A percentile compares a stretch with the other conserved stretches of the same genome.
phyloP scores from a whole-genome alignment of 1,140 invertebrate genomes.

The Rhizoglyphus robini region DNA sequence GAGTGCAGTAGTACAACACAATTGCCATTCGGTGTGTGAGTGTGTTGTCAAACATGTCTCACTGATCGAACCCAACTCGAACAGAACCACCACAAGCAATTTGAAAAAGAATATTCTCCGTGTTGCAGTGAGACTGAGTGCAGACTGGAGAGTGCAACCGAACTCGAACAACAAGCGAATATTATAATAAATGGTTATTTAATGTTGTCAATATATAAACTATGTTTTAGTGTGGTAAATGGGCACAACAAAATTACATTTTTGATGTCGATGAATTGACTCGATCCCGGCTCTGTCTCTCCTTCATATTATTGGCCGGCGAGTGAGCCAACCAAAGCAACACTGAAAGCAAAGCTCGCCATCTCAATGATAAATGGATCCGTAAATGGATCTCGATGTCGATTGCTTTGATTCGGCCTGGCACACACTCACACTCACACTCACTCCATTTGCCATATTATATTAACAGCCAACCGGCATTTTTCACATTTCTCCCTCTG shows the following conservation, averaged over 20 bases:
- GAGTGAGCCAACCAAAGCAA: background rate
- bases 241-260: conserved; percentile 1
- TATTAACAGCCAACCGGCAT: no score
- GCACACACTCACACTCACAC: no score
- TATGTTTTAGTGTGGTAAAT: background rate
- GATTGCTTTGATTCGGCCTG: background rate
- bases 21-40: background rate
- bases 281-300: background rate
- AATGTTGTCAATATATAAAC: conserved; percentile 7
- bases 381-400: conserved; percentile 15
- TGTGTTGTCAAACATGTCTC: conserved; percentile 6
- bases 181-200: conserved; percentile 15
- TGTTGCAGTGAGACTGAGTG: background rate
- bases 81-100: background rate
- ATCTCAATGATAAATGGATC: conserved; percentile 1
- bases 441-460: no score
- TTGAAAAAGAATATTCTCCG: background rate
- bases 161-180: background rate
- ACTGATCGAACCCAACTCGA: background rate
- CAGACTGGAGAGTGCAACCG: background rate
- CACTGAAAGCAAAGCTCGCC: no score
- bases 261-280: conserved; percentile 13
- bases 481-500: no score
- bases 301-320: background rate
- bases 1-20: background rate